Evolutionary conservation across 2,113 vertebrate species (phyloP), one percentile per base, ranked within the genome.

Genomic region (Abramis brama): DNA sequence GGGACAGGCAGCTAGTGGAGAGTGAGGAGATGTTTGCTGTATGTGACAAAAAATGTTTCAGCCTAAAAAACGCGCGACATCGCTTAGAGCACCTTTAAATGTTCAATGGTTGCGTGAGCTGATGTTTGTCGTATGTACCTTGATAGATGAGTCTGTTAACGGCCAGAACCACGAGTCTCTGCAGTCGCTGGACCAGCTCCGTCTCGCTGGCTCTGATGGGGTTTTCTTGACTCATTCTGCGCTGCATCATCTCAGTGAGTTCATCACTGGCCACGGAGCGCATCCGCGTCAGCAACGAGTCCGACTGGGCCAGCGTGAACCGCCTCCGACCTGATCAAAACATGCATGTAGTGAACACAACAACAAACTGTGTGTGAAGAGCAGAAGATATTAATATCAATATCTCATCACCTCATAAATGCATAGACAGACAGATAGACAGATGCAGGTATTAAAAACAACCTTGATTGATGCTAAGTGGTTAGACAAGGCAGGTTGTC

Each of bases 111-210:
- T 39, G 39, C 39, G 39, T 7, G 25, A 21, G 50, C 25, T 36
- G 77, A 36, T 60, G 73, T 76, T 7, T 27, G 74, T 27, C 7
- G 59, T 75, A 17, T 50, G 75, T 91, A 99, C 98, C 97, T 88
- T 96, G 95, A 91, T 98, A 98, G 89, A 99, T 95, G 47, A 99
- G 94, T 85, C 98, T 96, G 94, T 99, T 99, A 84, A 99, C 96
- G 0, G 97, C 95, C 66, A 99, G 91, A 77, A 99, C 93, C 55
- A 95, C 94, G 9, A 99, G 95, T 83, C 96, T 96, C 94, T 99
- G 98, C 82, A 99, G 93, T 33, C 98, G 93, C 83, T 99, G 98
- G 0, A 96, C 91, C 33, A 98, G 96, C 89, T 99, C 98, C 0
- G 95, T 88, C 86, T 99, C 98, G 2, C 95, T 95, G 33, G 97